Evolutionary conservation across 2,797 vertebrate genomes (phyloP).

Genomic region (Borostomias antarcticus): DNA sequence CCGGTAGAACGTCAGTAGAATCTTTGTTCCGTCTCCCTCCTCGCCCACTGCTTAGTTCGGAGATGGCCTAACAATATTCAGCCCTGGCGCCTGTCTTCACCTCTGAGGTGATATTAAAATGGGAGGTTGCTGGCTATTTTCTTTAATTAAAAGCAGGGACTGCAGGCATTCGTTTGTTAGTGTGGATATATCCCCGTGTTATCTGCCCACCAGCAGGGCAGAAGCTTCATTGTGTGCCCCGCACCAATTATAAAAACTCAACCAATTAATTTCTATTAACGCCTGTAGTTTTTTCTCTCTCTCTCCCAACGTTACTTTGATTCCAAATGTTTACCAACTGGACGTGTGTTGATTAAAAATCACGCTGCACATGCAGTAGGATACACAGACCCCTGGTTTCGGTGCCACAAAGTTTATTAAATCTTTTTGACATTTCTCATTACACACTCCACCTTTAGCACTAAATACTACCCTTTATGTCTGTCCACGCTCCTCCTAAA

Average conservation of each 20-base stretch:
- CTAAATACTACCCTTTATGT: constrained; percentile 27
- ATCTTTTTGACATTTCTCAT: constrained; percentile 38
- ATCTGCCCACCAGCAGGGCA: constrained; percentile 10
- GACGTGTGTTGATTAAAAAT: background rate
- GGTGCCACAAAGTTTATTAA: constrained; percentile 19
- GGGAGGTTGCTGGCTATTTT: constrained; percentile 30
- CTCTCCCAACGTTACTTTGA: constrained; percentile 31
- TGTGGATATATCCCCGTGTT: too few species aligned
- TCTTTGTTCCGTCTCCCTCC: constrained; percentile 3
- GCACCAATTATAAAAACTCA: constrained; percentile 18
- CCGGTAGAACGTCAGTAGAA: background rate
- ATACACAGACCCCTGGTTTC: background rate
- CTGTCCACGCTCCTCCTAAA: background rate
- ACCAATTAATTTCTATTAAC: constrained; percentile 42
- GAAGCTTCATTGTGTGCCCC: constrained; percentile 28
- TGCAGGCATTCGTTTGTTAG: constrained; percentile 29
- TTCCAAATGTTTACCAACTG: constrained; percentile 27
- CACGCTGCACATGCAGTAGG: too few species aligned
- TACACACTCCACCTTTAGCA: constrained; percentile 29
- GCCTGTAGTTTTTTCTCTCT: background rate
- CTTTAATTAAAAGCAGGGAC: constrained; percentile 39
- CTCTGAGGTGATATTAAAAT: constrained; percentile 38
- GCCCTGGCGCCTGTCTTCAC: constrained; percentile 21
- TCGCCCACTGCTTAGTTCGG: constrained; percentile 24
- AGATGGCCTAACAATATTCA: constrained; percentile 10